Evolutionary conservation across 2,797 vertebrate genomes (phyloP).

Genomic region (Orestias chungarensis): DNA sequence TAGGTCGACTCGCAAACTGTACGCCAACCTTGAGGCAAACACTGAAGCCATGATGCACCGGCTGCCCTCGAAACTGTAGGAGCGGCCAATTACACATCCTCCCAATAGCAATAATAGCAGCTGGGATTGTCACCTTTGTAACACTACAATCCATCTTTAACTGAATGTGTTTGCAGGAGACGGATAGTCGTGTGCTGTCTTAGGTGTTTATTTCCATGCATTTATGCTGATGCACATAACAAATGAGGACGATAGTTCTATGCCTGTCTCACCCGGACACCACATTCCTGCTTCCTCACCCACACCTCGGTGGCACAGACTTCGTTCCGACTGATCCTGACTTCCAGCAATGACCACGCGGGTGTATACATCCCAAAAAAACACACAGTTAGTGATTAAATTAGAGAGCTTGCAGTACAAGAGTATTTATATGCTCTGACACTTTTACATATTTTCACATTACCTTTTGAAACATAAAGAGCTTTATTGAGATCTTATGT

Average conservation of each 20-base stretch:
- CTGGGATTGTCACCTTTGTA: slow-evolving; percentile 51
- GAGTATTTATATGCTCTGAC: not conserved
- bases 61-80: slow-evolving; percentile 45
- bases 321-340: slow-evolving; percentile 43
- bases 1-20: slow-evolving; percentile 12
- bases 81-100: slow-evolving; percentile 69
- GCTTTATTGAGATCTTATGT: not conserved
- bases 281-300: slow-evolving; percentile 75
- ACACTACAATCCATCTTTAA: slow-evolving; percentile 57
- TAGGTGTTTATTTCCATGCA: slow-evolving; percentile 26
- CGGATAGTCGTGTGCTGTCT: slow-evolving; percentile 9
- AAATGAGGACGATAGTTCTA: slow-evolving; percentile 41
- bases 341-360: slow-evolving; percentile 32
- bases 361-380: slow-evolving; percentile 17
- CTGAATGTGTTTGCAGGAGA: slow-evolving; percentile 37
- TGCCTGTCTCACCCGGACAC: slow-evolving; percentile 71
- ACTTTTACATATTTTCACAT: not conserved
- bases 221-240: slow-evolving; percentile 46
- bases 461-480: not conserved
- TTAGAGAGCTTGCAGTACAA: not conserved
- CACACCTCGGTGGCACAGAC: slow-evolving; percentile 65
- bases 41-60: slow-evolving; percentile 53
- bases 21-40: slow-evolving; percentile 44
- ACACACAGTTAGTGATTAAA: slow-evolving; percentile 21
- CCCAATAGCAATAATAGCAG: slow-evolving; percentile 61